Conservation (phyloP, 37 sponge, comb jelly and placozoan genomes). For the Crambe crambe region DNA sequence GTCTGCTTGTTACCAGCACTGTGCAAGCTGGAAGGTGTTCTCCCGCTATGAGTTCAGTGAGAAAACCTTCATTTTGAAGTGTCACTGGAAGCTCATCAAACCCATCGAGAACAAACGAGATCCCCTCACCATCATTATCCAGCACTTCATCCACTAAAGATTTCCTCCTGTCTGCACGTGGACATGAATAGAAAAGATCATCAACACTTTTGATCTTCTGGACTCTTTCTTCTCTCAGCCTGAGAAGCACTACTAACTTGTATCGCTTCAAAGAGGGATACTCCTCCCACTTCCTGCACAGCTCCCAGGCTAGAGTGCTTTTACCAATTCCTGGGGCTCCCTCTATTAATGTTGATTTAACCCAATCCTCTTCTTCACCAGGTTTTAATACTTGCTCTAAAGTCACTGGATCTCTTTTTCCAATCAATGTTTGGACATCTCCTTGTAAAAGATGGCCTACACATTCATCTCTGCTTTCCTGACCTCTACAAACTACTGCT, state of each 20-base stretch:
- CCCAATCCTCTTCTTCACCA: neutral
- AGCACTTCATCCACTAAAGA: conserved; percentile 8
- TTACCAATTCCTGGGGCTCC: conserved; percentile 36
- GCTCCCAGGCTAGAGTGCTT: conserved; percentile 32
- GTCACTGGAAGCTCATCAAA: conserved; percentile 49
- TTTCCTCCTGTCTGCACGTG: neutral
- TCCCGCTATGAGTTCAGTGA: neutral
- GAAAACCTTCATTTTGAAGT: neutral
- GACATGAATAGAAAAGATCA: conserved; percentile 7
- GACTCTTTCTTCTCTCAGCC: conserved; percentile 26
- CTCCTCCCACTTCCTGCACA: conserved; percentile 20
- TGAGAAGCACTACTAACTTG: conserved; percentile 15
- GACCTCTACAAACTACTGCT: neutral
- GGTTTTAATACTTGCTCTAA: neutral
- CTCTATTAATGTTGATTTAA: conserved; percentile 13
- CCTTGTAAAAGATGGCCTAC: conserved; percentile 10
- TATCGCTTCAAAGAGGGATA: neutral
- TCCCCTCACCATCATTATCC: conserved; percentile 13
- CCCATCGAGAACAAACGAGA: conserved; percentile 40
- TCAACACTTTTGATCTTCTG: neutral
- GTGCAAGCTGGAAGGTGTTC: conserved; percentile 1
- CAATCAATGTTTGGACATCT: neutral
- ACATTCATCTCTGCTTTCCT: neutral
- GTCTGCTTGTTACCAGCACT: conserved; percentile 27
- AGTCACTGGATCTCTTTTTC: neutral